These are phyloP conservation scores for Dryoscopus gambensis DNA, from an alignment of 2,113 vertebrate genomes.

Conservation along the genomic window DNA sequence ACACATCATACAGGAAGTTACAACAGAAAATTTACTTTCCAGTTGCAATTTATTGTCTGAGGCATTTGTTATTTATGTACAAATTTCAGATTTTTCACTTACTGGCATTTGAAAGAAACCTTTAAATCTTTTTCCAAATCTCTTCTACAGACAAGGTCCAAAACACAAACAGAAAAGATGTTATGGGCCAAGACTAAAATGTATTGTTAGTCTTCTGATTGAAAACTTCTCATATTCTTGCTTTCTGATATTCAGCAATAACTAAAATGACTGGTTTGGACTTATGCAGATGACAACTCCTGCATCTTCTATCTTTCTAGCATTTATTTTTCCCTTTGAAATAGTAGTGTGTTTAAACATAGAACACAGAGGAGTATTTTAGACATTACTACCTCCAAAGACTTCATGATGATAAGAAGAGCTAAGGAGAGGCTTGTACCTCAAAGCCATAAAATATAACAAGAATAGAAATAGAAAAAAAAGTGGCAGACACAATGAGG, in stretches of 20 bases:
- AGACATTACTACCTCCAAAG: neutral
- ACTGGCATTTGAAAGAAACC: neutral
- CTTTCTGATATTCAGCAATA: neutral
- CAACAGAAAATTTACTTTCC: neutral
- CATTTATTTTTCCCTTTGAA: neutral
- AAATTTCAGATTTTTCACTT: constrained; percentile 11
- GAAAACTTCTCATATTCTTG: constrained; percentile 5
- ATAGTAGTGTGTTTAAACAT: neutral
- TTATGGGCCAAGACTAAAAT: neutral
- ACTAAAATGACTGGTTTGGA: neutral
- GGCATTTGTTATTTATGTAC: neutral
- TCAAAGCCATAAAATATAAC: neutral
- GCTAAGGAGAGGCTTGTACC: neutral
- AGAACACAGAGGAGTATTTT: neutral
- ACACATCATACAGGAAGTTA: neutral
- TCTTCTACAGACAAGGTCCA: neutral
- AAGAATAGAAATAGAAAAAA: neutral
- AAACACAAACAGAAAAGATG: neutral
- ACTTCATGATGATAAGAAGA: neutral
- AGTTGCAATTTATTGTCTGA: neutral
- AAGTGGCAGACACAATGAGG: neutral
- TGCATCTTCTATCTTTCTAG: neutral
- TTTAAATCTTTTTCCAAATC: neutral
- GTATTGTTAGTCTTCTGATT: neutral
- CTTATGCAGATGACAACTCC: neutral